Evolutionary conservation across 92 coral and sea anemone genomes (phyloP), one percentile per base, ranked within the genome.

Genomic region (Plumapathes pennacea): DNA sequence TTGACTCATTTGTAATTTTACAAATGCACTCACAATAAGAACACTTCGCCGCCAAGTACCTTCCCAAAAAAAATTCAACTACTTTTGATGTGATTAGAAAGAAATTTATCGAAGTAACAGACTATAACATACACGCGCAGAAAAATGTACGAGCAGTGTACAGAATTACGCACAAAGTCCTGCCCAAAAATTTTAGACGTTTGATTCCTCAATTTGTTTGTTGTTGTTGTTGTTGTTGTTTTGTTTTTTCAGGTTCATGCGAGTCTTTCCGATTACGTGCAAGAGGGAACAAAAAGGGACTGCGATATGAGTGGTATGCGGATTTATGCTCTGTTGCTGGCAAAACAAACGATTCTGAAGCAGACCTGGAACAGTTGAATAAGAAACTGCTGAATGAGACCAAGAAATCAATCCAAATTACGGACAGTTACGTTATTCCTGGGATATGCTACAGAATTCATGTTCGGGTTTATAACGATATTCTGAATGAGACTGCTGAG

Each of bases 311-410:
- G 3, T 60, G 68, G 68, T 3, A 38, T 31, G 68, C 41, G 3
- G 19, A 28, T 9, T 42, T 60, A 29, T 46, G 24, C 4, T 17
- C 12, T 3, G 23, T 31, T n/a, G 18, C 25, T 27, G 29, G 0
- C 4, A 43, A 26, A n/a, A 11, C 54, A 13, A 29, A 21, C 19
- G 11, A 3, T 8, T 37, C 6, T 4, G 8, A 6, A 10, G 14
- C 6, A 5, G 54, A 60, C 50, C 10, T 60, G 38, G 11, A 30
- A 24, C 44, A 42, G 15, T 43, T 60, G 13, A 60, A 60, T 11
- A 27, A 12, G 19, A 7, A 7, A 1, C 54, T 60, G 2, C 18
- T 26, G 1, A 60, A 24, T 3, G 23, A 8, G 2, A 49, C 11
- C 6, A 44, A 17, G 20, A 11, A 12, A 2, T 38, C 5, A 7